Evolutionary conservation across 2,888 invertebrate genomes (phyloP).

Genomic region (Dicyrtoma fusca): DNA sequence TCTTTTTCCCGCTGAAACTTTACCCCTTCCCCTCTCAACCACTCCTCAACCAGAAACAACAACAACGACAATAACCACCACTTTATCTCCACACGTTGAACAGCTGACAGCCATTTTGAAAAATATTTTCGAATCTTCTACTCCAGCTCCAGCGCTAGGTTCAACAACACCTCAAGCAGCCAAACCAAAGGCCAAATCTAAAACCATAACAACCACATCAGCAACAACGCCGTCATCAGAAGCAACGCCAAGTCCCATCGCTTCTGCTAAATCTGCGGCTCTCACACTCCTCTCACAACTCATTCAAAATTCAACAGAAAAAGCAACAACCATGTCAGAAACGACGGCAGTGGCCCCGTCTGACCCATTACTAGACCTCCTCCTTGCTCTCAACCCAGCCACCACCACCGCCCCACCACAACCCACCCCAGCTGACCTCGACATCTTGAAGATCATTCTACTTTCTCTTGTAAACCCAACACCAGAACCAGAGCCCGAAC

Average conservation of each 20-base stretch:
- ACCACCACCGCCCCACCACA: too few relatives aligned
- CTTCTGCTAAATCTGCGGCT: background rate
- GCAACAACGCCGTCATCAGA: too few relatives aligned
- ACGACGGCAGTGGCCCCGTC: background rate
- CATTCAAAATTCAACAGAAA: background rate
- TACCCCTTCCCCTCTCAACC: background rate
- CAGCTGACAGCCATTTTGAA: background rate
- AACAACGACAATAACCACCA: background rate
- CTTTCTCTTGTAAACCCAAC: too few relatives aligned
- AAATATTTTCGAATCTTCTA: background rate
- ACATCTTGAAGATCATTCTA: too few relatives aligned
- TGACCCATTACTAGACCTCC: too few relatives aligned
- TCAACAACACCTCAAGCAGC: too few relatives aligned
- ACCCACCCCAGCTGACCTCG: too few relatives aligned
- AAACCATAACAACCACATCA: too few relatives aligned
- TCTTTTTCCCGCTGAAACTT: background rate
- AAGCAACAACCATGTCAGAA: background rate
- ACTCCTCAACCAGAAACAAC: background rate
- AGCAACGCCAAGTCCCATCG: too few relatives aligned
- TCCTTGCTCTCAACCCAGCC: too few relatives aligned
- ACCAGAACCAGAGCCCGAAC: too few relatives aligned
- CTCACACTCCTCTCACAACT: background rate
- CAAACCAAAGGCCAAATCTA: too few relatives aligned
- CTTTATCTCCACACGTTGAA: background rate
- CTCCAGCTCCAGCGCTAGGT: background rate